phyloP scores from a whole-genome alignment of 2,113 vertebrate species.

The Sander vitreus region DNA sequence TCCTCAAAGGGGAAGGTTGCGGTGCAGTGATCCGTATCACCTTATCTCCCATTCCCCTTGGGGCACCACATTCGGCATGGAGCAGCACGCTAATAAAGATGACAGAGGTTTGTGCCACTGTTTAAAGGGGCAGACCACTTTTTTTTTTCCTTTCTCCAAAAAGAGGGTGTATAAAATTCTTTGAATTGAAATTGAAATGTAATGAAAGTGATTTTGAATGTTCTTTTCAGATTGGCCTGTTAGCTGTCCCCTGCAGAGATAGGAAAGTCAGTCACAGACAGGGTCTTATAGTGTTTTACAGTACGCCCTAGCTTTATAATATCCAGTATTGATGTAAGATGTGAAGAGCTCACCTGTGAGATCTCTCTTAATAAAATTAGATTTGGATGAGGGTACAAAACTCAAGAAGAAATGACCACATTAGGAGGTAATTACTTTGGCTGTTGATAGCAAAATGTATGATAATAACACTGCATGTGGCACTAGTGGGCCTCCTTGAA shows the following conservation, averaged over 20 bases:
- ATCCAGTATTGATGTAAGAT: neutral
- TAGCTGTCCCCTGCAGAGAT: neutral
- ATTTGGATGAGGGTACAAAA: conserved; percentile 35
- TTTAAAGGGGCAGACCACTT: conserved; percentile 35
- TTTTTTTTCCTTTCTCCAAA: neutral
- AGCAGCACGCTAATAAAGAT: conserved; percentile 69
- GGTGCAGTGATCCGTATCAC: conserved; percentile 78
- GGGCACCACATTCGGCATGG: conserved; percentile 47
- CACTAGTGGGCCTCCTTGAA: conserved; percentile 29
- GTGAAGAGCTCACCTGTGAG: conserved; percentile 1
- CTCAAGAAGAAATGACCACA: conserved; percentile 42
- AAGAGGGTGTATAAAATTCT: neutral
- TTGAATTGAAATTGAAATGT: neutral
- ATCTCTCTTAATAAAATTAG: conserved; percentile 30
- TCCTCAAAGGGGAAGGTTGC: conserved; percentile 69
- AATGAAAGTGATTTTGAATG: neutral
- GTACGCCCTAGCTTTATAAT: neutral
- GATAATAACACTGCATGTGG: conserved; percentile 39
- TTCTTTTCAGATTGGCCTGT: neutral
- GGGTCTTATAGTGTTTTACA: neutral
- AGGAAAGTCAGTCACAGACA: neutral
- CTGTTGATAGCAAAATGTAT: conserved; percentile 49
- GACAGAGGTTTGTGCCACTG: conserved; percentile 52
- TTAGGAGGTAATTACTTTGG: conserved; percentile 69
- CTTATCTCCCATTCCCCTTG: conserved; percentile 69